Evolutionary conservation across 2,113 vertebrate species (phyloP), one percentile per base, ranked within the genome.

Genomic region (Ptyas mucosa): DNA sequence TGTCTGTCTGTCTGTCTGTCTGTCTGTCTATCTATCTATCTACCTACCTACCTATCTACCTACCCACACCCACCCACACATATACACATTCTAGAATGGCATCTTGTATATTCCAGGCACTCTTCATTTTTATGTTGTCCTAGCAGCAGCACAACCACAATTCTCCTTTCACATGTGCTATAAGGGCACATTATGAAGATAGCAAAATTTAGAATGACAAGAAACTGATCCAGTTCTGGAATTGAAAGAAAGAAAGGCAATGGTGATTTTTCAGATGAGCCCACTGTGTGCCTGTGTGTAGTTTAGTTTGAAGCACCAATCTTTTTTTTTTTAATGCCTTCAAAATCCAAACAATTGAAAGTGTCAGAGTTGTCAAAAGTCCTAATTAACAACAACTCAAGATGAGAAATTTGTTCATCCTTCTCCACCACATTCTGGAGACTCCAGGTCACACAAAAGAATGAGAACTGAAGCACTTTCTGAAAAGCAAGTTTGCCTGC

Each of bases 401-500:
- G 8, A 81, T 43, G 34, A 81, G 34, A 81, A 21, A 81, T 43
- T 3, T 81, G 18, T 81, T 43, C 18, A 43, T 39, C 14, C n/a
- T 81, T 34, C 15, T 34, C 69, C 69, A 81, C 3, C 69, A 81
- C 18, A 39, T 39, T 81, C 94, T 88, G 85, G 24, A 34, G 95
- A 94, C 96, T 87, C 29, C 90, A 95, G 89, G 87, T 52, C 14
- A 51, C 23, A 92, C 53, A 95, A 96, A 97, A 95, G 61, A 95
- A 53, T 8, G 90, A 89, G 91, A 95, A 89, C 87, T 21, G 23
- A 14, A 52, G 15, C 34, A 81, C 57, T 90, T 92, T 57, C 55
- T 61, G 92, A 93, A 93, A 97, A 94, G 93, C 49, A 54, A 95
- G 53, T 86, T 91, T 96, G 81, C 54, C 85, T 81, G 11, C 49